A percentile compares a stretch with the other conserved stretches of the same genome.
Conservation (phyloP, 2,797 vertebrate genomes). For the Scolopax bukidnonensis region DNA sequence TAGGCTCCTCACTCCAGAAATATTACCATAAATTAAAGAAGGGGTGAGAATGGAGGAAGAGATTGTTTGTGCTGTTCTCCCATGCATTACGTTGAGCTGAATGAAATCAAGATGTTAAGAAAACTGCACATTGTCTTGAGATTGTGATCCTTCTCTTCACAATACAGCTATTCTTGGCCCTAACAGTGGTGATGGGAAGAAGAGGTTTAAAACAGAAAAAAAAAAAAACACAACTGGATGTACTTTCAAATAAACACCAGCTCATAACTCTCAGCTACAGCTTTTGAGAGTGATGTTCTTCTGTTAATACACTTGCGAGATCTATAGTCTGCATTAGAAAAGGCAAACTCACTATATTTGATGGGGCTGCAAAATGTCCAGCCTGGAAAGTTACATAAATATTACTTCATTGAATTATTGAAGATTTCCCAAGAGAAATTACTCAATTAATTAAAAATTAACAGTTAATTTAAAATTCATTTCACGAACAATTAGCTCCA, state of each 20-base stretch:
- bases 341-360: background rate
- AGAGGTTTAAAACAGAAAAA: background rate
- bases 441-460: slow-evolving; percentile 29
- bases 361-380: background rate
- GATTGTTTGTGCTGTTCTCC: background rate
- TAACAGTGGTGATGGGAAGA: background rate
- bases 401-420: background rate
- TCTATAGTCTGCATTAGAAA: background rate
- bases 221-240: background rate
- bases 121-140: background rate
- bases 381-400: background rate
- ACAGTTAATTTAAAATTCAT: slow-evolving; percentile 5
- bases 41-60: background rate
- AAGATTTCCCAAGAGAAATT: background rate
- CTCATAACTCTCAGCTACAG: background rate
- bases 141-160: background rate
- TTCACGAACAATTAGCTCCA: background rate
- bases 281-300: background rate
- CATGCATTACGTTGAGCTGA: background rate
- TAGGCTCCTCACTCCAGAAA: background rate
- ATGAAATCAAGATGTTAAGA: background rate
- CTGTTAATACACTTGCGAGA: background rate
- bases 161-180: background rate
- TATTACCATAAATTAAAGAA: background rate
- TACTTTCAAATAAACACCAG: background rate